Base-by-base conservation (phyloP, 1,140 invertebrate genomes). In the Trichogramma pretiosum region DNA sequence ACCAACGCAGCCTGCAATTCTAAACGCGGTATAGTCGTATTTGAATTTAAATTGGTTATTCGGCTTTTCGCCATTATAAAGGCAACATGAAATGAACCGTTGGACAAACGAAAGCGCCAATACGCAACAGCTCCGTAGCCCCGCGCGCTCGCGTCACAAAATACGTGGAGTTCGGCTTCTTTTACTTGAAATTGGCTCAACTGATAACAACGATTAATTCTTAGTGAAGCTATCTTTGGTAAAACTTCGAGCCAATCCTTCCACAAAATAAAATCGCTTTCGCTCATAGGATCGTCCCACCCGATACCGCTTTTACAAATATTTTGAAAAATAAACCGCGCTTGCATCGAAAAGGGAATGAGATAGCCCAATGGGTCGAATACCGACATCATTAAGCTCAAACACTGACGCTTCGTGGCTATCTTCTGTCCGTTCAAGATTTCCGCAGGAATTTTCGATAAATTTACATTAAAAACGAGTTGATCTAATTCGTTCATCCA, bases 301-400 rank as follows among this genome's bases (percentile, higher is more conserved):
- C 41, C 30, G 7, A 55, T 56, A 7, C 36, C 48, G 8, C 23
- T 44, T 35, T 43, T 18, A 52, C 56, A 57, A 16, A 54, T 43
- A 7, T 56, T 38, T 50, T 62, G 60, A 3, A 56, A 21, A 18
- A 62, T 13, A 10, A 56, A 58, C 48, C 55, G 55, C 0, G 39
- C 45, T 17, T 36, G 10, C 10, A 57, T 50, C 2, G 42, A 46
- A 3, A 54, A 41, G 19, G 48, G 24, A 4, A 50, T 30, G 26
- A 30, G 26, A 8, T 7, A 30, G 13, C 26, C 26, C 7, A 30
- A 13, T 9, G 26, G 26, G 13, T 30, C 26, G 26, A 30, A 30
- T 9, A 30, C 13, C 26, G 26, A 30, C 26, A 30, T 30, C 8
- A 30, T 30, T 9, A 30, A 8, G 8, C 8, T 13, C 13, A 30